Conservation (phyloP, 2,113 vertebrate genomes). For the Micronisus gabar region DNA sequence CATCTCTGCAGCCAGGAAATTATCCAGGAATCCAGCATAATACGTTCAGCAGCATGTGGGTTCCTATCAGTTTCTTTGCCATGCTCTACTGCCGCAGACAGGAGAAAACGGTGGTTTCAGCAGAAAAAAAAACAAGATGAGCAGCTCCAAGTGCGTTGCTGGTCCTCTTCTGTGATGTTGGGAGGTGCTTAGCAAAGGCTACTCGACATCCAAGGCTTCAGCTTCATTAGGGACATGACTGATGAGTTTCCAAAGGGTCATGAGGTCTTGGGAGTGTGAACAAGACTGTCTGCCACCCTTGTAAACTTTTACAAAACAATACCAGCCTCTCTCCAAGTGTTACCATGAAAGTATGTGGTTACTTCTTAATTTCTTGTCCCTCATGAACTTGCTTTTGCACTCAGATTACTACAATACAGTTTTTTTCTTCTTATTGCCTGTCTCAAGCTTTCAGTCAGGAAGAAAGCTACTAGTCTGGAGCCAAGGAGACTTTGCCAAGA, state of each 20-base stretch:
- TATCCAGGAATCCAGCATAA: background rate
- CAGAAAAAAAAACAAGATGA: background rate
- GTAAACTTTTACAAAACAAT: background rate
- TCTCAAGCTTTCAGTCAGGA: background rate
- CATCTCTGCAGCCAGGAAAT: background rate
- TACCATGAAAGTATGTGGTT: fast-evolving
- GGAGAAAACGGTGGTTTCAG: background rate
- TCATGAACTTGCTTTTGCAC: background rate
- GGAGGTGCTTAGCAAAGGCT: background rate
- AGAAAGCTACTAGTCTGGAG: fast-evolving
- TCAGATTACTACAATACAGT: background rate
- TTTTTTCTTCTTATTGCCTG: background rate
- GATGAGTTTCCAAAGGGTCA: background rate
- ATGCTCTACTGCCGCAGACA: fast-evolving
- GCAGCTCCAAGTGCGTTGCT: background rate
- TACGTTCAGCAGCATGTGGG: background rate
- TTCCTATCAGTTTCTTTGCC: background rate
- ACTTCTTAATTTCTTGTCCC: background rate
- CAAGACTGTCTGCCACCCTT: background rate
- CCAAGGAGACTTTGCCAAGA: background rate
- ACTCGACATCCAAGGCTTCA: background rate
- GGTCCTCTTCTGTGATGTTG: background rate
- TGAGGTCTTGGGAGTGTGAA: background rate
- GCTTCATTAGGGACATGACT: background rate
- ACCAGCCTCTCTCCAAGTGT: background rate